Conservation (phyloP, 1,140 invertebrate species). For the Drosophila paulistorum region DNA sequence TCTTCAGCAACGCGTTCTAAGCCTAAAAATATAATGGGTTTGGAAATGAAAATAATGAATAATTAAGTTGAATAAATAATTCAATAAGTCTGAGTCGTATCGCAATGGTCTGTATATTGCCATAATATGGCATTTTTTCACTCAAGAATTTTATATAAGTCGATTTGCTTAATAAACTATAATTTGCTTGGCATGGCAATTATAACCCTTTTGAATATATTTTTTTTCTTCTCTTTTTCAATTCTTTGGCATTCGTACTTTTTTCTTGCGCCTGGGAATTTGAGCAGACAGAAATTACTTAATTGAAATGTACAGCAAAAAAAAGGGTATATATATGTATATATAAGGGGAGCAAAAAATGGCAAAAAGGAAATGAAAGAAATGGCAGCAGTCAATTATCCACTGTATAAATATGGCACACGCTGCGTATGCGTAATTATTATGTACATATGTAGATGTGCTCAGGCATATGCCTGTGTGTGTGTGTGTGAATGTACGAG, state of each 20-base stretch:
- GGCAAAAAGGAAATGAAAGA: conserved; percentile 25
- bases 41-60: not conserved
- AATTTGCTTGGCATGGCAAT: conserved; percentile 62
- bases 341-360: conserved; percentile 10
- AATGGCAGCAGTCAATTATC: conserved; percentile 25
- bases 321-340: not conserved
- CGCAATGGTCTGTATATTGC: not conserved
- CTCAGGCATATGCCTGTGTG: conserved; percentile 12
- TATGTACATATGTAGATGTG: conserved; percentile 27
- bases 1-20: conserved; percentile 97
- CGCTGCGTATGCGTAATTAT: conserved; percentile 69
- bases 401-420: conserved; percentile 40
- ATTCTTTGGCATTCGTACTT: not conserved
- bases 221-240: conserved; percentile 29
- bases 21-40: conserved; percentile 85
- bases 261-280: conserved; percentile 61
- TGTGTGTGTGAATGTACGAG: conserved; percentile 6
- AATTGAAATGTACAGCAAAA: conserved; percentile 66
- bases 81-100: not conserved
- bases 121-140: conserved; percentile 11
- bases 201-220: conserved; percentile 27
- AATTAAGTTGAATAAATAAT: conserved; percentile 11
- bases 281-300: conserved; percentile 73
- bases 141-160: conserved; percentile 33
- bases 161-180: conserved; percentile 53